A percentile compares a stretch with the other conserved stretches of the same genome.
phyloP scores from a whole-genome alignment of 2,113 vertebrate genomes.

The Crotalus helleri region DNA sequence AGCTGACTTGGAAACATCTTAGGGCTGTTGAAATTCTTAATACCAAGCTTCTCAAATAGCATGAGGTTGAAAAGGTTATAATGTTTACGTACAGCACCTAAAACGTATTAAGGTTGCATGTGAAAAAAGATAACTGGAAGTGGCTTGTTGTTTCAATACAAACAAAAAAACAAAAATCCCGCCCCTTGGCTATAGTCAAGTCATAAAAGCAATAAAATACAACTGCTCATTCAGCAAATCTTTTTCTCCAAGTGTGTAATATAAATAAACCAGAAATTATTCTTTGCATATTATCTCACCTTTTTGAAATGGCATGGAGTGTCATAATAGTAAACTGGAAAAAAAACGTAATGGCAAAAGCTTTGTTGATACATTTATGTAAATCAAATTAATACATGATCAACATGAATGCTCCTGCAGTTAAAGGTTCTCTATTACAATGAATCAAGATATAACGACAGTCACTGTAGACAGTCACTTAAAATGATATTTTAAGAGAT shows the following conservation, averaged over 20 bases:
- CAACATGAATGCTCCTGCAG: not conserved
- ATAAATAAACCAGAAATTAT: not conserved
- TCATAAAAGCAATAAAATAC: not conserved
- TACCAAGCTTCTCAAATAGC: conserved; percentile 62
- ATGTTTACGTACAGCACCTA: conserved; percentile 23
- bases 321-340: not conserved
- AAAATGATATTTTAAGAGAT: not conserved
- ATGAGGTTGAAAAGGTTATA: conserved; percentile 61
- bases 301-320: not conserved
- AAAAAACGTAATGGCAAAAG: not conserved
- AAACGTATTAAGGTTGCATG: conserved; percentile 25
- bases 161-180: not conserved
- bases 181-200: not conserved
- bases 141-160: not conserved
- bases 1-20: conserved; percentile 50
- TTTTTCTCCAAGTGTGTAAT: not conserved
- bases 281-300: not conserved
- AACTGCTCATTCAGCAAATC: not conserved
- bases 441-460: not conserved
- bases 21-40: conserved; percentile 41
- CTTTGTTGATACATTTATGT: not conserved
- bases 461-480: not conserved
- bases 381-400: not conserved
- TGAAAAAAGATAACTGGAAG: conserved; percentile 22
- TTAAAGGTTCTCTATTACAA: not conserved